phyloP scores from a whole-genome alignment of 1,140 invertebrate genomes.

The Aphaenogaster rudis region DNA sequence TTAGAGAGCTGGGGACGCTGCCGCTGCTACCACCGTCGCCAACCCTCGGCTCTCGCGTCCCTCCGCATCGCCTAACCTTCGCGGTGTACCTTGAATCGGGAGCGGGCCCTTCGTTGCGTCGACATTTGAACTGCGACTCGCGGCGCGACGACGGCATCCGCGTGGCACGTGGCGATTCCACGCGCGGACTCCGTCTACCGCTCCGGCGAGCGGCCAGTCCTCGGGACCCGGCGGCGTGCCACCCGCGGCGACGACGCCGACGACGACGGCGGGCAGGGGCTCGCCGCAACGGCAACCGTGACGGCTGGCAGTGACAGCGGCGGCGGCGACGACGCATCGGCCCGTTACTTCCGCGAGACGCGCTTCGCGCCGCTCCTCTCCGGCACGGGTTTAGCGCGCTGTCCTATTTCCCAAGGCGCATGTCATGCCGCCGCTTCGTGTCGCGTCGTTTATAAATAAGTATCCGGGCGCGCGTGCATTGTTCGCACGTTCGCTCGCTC shows the following conservation, averaged over 20 bases:
- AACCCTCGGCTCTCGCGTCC: background rate
- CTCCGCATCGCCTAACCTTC: constrained; percentile 17
- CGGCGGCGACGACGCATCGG: constrained; percentile 14
- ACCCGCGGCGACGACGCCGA: background rate
- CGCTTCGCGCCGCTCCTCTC: background rate
- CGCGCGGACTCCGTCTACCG: background rate
- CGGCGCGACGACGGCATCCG: background rate
- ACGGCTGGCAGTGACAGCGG: background rate
- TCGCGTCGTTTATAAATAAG: constrained; percentile 61
- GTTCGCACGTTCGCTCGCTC: background rate
- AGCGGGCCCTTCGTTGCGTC: constrained; percentile 76
- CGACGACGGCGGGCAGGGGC: background rate
- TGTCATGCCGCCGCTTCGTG: constrained; percentile 54
- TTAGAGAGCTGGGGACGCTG: background rate
- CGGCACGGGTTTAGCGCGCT: background rate
- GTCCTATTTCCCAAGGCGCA: constrained; percentile 75
- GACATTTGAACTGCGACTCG: constrained; percentile 78
- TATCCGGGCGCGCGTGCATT: constrained; percentile 19
- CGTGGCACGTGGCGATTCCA: background rate
- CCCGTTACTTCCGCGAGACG: constrained; percentile 23
- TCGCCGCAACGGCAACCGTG: constrained; percentile 22
- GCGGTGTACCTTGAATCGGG: constrained; percentile 82
- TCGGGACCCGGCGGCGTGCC: background rate
- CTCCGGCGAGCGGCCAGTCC: background rate
- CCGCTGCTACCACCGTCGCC: background rate